Evolutionary conservation across 2,113 vertebrate species (phyloP), one percentile per base, ranked within the genome.

Genomic region (Picathartes gymnocephalus): DNA sequence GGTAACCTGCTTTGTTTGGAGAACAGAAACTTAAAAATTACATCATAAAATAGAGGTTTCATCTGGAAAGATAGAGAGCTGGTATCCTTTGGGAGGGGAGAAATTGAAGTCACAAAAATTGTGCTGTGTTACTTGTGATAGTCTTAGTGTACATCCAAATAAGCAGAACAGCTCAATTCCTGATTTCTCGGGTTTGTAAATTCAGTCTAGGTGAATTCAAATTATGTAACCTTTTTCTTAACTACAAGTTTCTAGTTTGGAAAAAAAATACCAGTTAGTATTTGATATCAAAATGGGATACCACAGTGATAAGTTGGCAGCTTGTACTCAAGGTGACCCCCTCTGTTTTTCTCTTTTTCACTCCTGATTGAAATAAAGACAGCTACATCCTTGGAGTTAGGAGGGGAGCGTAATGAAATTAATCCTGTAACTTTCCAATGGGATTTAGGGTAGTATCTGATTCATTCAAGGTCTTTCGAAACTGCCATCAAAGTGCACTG

Each of bases 401-500:
- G 48, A 61, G 40, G 39, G 35, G 22, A 93, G 30, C 35, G 35
- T 47, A 23, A 66, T 12, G 3, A 91, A 86, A 88, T 42, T 3
- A 90, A 80, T 54, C 58, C 73, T 54, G 12, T 54, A 58, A 42
- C 12, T 81, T 82, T 78, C 79, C 71, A 93, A 5, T 73, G 47
- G 68, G 87, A 86, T 94, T 90, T 83, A 83, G 33, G 70, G 76
- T 70, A 91, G 64, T 13, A 47, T 65, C 79, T 86, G 64, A 94
- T 73, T 93, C 79, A 91, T 54, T 70, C 74, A 62, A 72, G 31
- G 20, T 88, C 94, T 83, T 90, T 94, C 95, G 92, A 94, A 95
- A 95, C 40, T 92, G 60, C 79, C 92, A 93, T 95, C 88, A 94
- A 96, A 96, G 85, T 78, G 70, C 91, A 76, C 54, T 61, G 79